These are phyloP conservation scores for Desoria tigrina DNA, from an alignment of 2,888 invertebrate species.

Conservation along the genomic window DNA sequence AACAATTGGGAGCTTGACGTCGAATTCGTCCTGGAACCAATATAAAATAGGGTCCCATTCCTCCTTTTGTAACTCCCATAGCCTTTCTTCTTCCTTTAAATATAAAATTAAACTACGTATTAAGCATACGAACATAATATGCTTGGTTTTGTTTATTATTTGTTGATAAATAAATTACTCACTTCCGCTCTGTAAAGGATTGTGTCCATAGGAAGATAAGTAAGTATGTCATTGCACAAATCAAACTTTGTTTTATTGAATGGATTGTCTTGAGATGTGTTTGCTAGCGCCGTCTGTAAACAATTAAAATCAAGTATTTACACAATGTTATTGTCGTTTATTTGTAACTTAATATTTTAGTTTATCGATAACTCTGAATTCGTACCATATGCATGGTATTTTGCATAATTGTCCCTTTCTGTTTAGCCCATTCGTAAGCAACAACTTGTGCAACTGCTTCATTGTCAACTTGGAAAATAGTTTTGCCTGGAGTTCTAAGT, in stretches of 20 bases:
- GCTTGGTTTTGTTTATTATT: too few species aligned
- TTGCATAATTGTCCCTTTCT: conserved; percentile 73
- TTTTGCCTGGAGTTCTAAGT: conserved; percentile 85
- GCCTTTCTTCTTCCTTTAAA: conserved; percentile 71
- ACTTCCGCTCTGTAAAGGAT: conserved; percentile 71
- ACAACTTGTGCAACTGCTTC: conserved; percentile 90
- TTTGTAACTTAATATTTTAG: too few species aligned
- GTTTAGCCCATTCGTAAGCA: conserved; percentile 91
- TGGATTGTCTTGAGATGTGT: conserved; percentile 91
- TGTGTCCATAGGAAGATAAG: conserved; percentile 80
- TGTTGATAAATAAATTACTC: too few species aligned
- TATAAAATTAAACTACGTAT: too few species aligned
- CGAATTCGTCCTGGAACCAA: conserved; percentile 83
- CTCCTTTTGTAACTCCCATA: conserved; percentile 71
- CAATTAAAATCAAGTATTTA: conserved; percentile 2
- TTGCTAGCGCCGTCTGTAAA: conserved; percentile 79
- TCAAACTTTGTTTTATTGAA: conserved; percentile 73
- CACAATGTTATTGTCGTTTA: too few species aligned
- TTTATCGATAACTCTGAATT: too few species aligned
- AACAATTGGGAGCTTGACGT: conserved; percentile 64
- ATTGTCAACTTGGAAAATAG: conserved; percentile 72
- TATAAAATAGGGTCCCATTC: conserved; percentile 88
- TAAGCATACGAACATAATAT: neutral
- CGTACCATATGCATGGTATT: conserved; percentile 86
- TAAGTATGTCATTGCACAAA: conserved; percentile 74